Evolutionary conservation across 2,888 invertebrate genomes (phyloP).

Genomic region (Fabriciana adippe): DNA sequence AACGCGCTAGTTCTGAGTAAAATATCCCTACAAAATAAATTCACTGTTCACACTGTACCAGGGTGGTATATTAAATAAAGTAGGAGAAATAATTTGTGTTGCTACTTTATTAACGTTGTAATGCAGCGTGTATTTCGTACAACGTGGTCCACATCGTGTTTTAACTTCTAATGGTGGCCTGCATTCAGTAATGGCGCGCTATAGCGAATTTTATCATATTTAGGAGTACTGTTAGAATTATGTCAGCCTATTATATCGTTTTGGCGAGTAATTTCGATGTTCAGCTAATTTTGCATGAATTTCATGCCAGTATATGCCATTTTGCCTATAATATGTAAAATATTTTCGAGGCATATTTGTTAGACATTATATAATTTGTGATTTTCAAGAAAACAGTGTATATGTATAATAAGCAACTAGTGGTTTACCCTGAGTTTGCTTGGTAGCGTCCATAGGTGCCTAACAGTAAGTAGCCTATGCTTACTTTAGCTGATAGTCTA

Average conservation of each 20-base stretch:
- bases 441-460: too few species aligned
- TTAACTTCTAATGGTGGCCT: conserved; percentile 37
- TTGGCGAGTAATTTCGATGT: conserved; percentile 26
- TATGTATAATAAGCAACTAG: too few species aligned
- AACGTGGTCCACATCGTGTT: conserved; percentile 25
- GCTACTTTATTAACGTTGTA: conserved; percentile 36
- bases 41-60: conserved; percentile 17
- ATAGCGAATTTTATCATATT: conserved; percentile 38
- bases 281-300: conserved; percentile 23
- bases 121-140: conserved; percentile 20
- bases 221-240: conserved; percentile 15
- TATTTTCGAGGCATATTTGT: neutral
- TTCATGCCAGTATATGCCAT: conserved; percentile 24
- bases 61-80: conserved; percentile 34
- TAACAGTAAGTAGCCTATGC: too few species aligned
- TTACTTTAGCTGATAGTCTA: too few species aligned
- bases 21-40: conserved; percentile 14
- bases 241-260: conserved; percentile 31
- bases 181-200: conserved; percentile 34
- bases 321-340: conserved; percentile 15
- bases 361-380: too few species aligned
- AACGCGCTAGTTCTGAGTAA: conserved; percentile 7
- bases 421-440: too few species aligned
- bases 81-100: conserved; percentile 36
- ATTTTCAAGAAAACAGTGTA: too few species aligned